Conservation (phyloP, 1,140 invertebrate genomes). For the Anastrepha ludens region DNA sequence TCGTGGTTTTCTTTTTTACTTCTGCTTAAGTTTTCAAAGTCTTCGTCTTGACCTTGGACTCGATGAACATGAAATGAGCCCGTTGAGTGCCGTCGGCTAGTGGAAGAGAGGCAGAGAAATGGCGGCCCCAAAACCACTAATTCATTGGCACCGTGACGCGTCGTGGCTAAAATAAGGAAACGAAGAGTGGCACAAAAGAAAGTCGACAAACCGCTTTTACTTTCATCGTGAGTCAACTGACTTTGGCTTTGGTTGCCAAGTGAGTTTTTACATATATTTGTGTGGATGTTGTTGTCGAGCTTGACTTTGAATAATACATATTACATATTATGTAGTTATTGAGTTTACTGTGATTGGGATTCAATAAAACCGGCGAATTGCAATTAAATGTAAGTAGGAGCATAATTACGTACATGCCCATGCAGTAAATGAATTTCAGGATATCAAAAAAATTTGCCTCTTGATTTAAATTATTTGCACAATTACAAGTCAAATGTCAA, state of each 20-base stretch:
- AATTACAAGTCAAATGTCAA: too few species aligned
- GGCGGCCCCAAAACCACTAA: slow-evolving; percentile 35
- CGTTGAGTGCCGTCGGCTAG: not conserved
- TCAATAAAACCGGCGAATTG: too few species aligned
- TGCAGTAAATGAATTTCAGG: too few species aligned
- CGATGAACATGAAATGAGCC: slow-evolving; percentile 53
- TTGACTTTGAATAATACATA: not conserved
- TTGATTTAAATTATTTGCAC: too few species aligned
- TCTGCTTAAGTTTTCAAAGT: slow-evolving; percentile 66
- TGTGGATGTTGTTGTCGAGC: not conserved
- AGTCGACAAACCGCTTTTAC: slow-evolving; percentile 72
- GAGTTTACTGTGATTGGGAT: too few species aligned
- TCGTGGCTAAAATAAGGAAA: slow-evolving; percentile 5
- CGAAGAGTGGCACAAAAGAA: slow-evolving; percentile 70
- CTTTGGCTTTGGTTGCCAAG: slow-evolving; percentile 46
- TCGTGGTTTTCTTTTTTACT: slow-evolving; percentile 17
- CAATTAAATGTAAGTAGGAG: too few species aligned
- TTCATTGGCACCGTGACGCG: not conserved
- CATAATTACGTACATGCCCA: too few species aligned
- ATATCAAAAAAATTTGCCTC: too few species aligned
- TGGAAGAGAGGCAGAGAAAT: slow-evolving; percentile 40
- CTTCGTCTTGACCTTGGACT: slow-evolving; percentile 74
- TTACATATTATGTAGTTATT: not conserved
- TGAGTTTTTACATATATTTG: not conserved
- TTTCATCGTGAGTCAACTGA: slow-evolving; percentile 65